Evolutionary conservation across 2,888 invertebrate species (phyloP).

Genomic region (Penaeus monodon): DNA sequence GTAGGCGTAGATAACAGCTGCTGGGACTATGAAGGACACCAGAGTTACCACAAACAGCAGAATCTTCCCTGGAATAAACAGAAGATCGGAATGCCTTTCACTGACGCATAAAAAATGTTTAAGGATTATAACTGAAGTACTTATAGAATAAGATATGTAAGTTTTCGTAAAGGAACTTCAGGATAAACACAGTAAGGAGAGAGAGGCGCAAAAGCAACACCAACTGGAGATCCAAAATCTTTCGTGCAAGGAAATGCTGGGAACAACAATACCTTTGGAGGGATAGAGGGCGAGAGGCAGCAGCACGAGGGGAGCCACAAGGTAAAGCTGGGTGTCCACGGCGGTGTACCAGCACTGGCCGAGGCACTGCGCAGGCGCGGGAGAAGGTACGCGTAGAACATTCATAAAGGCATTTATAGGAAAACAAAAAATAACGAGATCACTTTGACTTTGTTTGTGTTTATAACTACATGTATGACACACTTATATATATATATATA

Average conservation of each 20-base stretch:
- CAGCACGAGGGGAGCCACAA: conserved; percentile 1
- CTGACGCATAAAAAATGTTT: too few species aligned
- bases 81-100: background rate
- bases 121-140: too few species aligned
- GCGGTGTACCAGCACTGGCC: conserved; percentile 15
- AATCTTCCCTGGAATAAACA: conserved; percentile 5
- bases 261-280: too few species aligned
- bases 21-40: background rate
- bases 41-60: background rate
- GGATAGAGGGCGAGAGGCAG: conserved; percentile 5
- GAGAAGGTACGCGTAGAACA: too few species aligned
- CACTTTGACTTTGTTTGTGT: background rate
- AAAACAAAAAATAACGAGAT: too few species aligned
- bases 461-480: background rate
- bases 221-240: too few species aligned
- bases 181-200: too few species aligned
- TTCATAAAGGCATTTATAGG: too few species aligned
- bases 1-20: background rate
- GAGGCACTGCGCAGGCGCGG: background rate
- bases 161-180: too few species aligned
- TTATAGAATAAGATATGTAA: too few species aligned
- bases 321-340: conserved; percentile 12
- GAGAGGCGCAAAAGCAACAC: too few species aligned
- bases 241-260: too few species aligned
- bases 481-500: background rate